Base-by-base conservation (phyloP, 2,888 invertebrate species). In the Ceramica pisi region DNA sequence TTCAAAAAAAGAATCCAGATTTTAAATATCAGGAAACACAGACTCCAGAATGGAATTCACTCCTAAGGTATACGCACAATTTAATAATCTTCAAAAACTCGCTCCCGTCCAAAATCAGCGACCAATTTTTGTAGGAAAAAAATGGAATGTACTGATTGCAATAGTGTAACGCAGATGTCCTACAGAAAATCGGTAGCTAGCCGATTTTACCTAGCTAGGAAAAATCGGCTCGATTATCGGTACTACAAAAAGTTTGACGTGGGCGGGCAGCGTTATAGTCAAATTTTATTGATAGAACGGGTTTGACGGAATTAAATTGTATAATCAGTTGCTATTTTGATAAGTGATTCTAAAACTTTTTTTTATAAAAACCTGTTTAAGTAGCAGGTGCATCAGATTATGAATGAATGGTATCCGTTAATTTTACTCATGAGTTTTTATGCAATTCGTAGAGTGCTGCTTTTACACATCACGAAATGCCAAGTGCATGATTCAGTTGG, bases 401-500 rank as follows among this genome's bases (percentile, higher is more conserved):
- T 57, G 41, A 50, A 75, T 46, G 2, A 51, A 53, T 76, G 9
- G 38, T 57, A 59, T 51, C 46, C 21, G 50, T 1, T 21, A 14
- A 26, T 65, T 44, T 56, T 50, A 57, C 75, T 59, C 62, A 48
- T 38, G 35, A 55, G 21, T 48, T 51, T 67, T 48, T 14, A 59
- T 65, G 55, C 60, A 55, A 35, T 35, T 16, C 12, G 21, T 57
- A 41, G 9, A 62, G 19, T 41, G 23, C n/a, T 38, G 41, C 4
- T 48, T 48, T 26, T 69, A 51, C 66, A 69, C 46, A 55, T 57
- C 57, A 41, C 41, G 31, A 35, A 68, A 68, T 59, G 16, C 38
- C 35, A 61, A 44, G 19, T 8, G 6, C 1, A 50, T 63, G 57
- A 68, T 69, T 81, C 68, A 59, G 26, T n/a, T 12, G 9, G 12